A percentile compares a stretch with the other conserved stretches of the same genome.
Conservation (phyloP, 2,113 vertebrate species). For the Rhabdomys dilectus region DNA sequence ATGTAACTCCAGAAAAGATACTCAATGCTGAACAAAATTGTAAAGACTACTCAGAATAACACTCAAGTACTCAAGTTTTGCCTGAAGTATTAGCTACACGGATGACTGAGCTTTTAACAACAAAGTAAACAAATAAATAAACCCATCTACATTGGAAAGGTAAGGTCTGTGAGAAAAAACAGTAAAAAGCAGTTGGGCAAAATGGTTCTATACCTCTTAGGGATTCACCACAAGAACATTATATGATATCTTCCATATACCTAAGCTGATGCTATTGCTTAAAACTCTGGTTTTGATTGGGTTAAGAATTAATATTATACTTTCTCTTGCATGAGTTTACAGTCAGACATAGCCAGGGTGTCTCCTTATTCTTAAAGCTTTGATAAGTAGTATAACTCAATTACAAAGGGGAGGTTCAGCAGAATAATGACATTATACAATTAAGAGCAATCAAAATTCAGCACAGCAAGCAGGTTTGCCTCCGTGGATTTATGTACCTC, state of each 20-base stretch:
- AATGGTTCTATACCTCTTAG: neutral
- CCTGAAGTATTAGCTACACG: neutral
- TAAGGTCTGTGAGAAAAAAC: neutral
- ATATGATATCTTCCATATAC: neutral
- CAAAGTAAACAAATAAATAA: neutral
- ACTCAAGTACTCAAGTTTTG: neutral
- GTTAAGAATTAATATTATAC: neutral
- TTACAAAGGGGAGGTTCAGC: neutral
- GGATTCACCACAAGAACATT: neutral
- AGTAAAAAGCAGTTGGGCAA: neutral
- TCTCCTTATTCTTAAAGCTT: constrained; percentile 10
- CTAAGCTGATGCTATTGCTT: neutral
- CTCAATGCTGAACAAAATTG: neutral
- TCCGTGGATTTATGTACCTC: neutral
- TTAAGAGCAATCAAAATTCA: neutral
- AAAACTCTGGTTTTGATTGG: neutral
- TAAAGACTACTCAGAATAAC: neutral
- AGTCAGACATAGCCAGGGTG: neutral
- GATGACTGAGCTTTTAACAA: neutral
- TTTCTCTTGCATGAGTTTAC: neutral
- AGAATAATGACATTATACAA: neutral
- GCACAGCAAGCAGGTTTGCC: neutral
- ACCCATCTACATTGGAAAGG: neutral
- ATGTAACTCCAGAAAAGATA: neutral
- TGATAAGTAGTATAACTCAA: neutral